Evolutionary conservation across 1,140 invertebrate species (phyloP).

Genomic region (Aphelenchoides fujianensis): DNA sequence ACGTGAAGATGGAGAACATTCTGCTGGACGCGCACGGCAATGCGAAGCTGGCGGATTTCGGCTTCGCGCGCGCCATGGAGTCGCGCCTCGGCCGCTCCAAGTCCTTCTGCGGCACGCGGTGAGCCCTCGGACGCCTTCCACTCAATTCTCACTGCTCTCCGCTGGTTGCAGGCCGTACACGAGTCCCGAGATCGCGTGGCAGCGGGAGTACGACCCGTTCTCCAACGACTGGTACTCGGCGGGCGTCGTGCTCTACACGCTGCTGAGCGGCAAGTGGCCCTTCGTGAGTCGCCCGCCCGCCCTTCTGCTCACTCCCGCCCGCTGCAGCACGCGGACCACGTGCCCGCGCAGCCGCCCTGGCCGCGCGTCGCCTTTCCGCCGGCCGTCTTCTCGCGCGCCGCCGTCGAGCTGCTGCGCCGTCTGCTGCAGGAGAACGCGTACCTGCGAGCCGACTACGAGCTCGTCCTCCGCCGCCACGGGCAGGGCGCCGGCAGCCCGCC

Average conservation of each 20-base stretch:
- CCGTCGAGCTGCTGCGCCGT: constrained; percentile 3
- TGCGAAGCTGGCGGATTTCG: constrained; percentile 12
- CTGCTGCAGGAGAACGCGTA: neutral
- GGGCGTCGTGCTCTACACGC: constrained; percentile 16
- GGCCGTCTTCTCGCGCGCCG: neutral
- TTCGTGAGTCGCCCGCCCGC: neutral
- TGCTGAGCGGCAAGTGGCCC: constrained; percentile 17
- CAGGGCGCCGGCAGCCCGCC: neutral
- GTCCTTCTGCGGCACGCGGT: constrained; percentile 15
- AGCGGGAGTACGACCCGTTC: constrained; percentile 12
- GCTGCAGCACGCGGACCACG: neutral
- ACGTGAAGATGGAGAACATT: too few relatives aligned
- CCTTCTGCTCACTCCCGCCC: neutral
- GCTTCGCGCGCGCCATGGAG: constrained; percentile 7
- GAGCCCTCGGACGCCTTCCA: too few relatives aligned
- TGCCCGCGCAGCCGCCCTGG: neutral
- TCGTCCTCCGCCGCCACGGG: neutral
- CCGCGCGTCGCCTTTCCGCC: neutral
- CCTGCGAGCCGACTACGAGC: neutral
- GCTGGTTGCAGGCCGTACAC: neutral
- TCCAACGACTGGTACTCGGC: constrained; percentile 11
- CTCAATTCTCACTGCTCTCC: neutral
- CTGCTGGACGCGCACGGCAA: too few relatives aligned
- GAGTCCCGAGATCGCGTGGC: neutral
- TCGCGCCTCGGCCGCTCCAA: constrained; percentile 6